Percentiles rank a stretch among this genome's conserved stretches.
Conservation (phyloP, 1,140 invertebrate species). For the Mactra quadrangularis region DNA sequence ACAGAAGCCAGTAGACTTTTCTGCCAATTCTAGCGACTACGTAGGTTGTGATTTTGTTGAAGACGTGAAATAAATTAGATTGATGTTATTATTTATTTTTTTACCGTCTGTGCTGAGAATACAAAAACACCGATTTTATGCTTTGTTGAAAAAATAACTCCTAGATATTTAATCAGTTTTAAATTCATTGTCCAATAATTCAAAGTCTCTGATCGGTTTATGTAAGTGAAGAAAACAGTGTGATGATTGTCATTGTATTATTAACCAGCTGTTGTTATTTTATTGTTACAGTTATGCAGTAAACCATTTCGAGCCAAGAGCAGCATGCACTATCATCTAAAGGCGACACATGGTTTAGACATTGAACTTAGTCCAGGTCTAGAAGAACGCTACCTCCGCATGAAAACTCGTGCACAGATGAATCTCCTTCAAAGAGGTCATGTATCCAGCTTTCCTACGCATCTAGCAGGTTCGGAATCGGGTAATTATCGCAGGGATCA, state of each 20-base stretch:
- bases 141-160: no score
- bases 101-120: no score
- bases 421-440: constrained; percentile 51
- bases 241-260: constrained; percentile 6
- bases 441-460: constrained; percentile 5
- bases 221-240: no score
- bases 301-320: constrained; percentile 75
- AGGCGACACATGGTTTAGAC: constrained; percentile 76
- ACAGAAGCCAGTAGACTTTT: no score
- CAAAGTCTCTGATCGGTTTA: no score
- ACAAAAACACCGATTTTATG: no score
- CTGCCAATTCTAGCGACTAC: no score
- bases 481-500: constrained; percentile 18
- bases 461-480: constrained; percentile 46
- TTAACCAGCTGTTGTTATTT: not conserved
- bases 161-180: no score
- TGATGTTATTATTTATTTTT: no score
- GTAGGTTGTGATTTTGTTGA: no score
- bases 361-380: constrained; percentile 78
- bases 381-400: constrained; percentile 76
- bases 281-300: constrained; percentile 67
- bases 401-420: constrained; percentile 71
- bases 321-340: constrained; percentile 79
- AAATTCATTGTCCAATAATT: no score
- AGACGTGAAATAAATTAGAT: no score